phyloP scores from a whole-genome alignment of 2,797 vertebrate genomes.

The Enteromius unitaeniatus region DNA sequence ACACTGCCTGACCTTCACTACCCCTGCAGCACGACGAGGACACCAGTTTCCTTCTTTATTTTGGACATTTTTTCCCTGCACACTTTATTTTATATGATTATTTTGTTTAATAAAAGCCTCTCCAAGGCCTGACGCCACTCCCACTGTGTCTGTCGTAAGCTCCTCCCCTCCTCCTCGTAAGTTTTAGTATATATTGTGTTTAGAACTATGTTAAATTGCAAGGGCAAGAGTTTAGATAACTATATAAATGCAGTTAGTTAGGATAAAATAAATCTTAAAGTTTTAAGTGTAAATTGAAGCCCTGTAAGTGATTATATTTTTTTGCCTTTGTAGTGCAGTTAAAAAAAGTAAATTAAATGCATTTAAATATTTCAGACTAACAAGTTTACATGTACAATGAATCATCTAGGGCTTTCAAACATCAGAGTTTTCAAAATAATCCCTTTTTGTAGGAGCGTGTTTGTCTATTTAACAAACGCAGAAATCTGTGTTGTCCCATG shows the following conservation, averaged over 20 bases:
- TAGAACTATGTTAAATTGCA: neutral
- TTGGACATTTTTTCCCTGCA: no score
- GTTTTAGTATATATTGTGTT: neutral
- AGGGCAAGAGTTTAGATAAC: neutral
- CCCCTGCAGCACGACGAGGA: no score
- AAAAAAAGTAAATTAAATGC: neutral
- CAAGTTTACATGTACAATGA: neutral
- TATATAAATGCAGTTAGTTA: neutral
- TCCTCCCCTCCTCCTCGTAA: no score
- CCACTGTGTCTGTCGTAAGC: no score
- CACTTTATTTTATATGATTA: no score
- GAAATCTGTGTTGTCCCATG: conserved; percentile 29
- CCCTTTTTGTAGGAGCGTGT: conserved; percentile 36
- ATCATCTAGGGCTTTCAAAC: conserved; percentile 1
- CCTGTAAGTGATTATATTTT: neutral
- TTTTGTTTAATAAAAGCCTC: no score
- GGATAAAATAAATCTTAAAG: neutral
- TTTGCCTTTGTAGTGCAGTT: neutral
- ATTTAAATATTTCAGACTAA: neutral
- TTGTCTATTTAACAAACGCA: conserved; percentile 31
- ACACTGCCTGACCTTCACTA: no score
- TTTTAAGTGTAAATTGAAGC: neutral
- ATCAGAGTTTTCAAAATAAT: conserved; percentile 3
- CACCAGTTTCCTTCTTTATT: no score
- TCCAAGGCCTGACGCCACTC: no score